Evolutionary conservation across 2,113 vertebrate species (phyloP).

Genomic region (Ammodramus savannarum): DNA sequence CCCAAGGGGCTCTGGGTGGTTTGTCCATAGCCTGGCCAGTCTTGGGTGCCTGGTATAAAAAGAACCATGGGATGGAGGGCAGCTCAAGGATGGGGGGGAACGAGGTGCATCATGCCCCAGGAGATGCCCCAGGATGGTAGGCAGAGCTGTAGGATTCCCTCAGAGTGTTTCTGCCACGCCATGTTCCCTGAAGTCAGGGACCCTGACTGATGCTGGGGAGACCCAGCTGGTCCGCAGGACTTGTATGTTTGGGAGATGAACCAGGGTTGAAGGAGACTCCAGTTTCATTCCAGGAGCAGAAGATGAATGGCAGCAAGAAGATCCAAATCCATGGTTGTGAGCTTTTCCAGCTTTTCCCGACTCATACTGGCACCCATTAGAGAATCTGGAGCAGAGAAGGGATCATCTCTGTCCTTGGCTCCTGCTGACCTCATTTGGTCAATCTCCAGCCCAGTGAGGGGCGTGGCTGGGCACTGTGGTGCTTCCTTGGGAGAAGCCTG

Average conservation of each 20-base stretch:
- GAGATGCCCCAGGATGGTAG: neutral
- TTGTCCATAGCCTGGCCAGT: neutral
- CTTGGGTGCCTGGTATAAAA: neutral
- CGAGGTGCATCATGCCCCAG: neutral
- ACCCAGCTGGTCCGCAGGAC: neutral
- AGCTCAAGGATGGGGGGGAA: neutral
- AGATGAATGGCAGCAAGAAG: neutral
- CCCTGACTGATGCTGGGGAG: neutral
- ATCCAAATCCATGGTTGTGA: neutral
- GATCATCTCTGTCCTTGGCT: neutral
- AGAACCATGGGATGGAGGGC: neutral
- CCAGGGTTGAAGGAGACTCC: neutral
- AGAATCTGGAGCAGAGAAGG: neutral
- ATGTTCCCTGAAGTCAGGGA: neutral
- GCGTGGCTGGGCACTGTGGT: rapidly evolving
- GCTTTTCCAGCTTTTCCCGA: neutral
- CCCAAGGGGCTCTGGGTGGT: neutral
- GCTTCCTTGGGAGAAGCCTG: neutral
- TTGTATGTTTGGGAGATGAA: neutral
- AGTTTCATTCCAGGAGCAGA: neutral
- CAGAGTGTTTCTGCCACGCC: rapidly evolving
- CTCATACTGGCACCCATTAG: neutral
- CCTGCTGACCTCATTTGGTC: neutral
- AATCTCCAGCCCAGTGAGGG: neutral
- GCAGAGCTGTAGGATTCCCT: neutral